Evolutionary conservation across 2,113 vertebrate species (phyloP).

Genomic region (Diglossa brunneiventris): DNA sequence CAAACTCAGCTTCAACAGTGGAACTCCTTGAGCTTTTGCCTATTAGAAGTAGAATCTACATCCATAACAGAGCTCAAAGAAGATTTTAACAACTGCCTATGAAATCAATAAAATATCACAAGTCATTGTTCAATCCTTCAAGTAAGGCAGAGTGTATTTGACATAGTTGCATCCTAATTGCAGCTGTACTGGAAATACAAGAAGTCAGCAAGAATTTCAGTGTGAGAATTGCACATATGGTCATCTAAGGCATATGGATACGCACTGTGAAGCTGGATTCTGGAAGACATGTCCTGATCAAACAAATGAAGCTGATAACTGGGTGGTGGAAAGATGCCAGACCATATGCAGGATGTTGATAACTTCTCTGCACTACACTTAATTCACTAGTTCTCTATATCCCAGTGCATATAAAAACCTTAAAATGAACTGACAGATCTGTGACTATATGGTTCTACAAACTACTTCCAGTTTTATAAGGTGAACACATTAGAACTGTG

Average conservation of each 20-base stretch:
- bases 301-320: conserved; percentile 31
- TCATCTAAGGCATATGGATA: neutral
- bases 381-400: neutral
- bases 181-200: neutral
- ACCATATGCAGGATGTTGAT: conserved; percentile 17
- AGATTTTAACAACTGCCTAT: neutral
- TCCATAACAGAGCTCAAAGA: neutral
- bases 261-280: neutral
- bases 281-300: neutral
- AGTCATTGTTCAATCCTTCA: neutral
- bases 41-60: neutral
- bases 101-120: neutral
- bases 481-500: neutral
- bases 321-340: conserved; percentile 30
- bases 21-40: neutral
- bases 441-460: neutral
- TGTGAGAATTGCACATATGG: conserved; percentile 38
- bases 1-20: neutral
- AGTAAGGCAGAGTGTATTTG: neutral
- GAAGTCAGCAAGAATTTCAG: conserved; percentile 25
- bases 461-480: neutral
- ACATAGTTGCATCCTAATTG: neutral
- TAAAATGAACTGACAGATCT: neutral
- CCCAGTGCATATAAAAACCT: neutral
- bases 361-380: neutral